These are phyloP conservation scores for Aphrocallistes beatrix DNA, from an alignment of 37 sponge, comb jelly and placozoan species.

Conservation along the genomic window DNA sequence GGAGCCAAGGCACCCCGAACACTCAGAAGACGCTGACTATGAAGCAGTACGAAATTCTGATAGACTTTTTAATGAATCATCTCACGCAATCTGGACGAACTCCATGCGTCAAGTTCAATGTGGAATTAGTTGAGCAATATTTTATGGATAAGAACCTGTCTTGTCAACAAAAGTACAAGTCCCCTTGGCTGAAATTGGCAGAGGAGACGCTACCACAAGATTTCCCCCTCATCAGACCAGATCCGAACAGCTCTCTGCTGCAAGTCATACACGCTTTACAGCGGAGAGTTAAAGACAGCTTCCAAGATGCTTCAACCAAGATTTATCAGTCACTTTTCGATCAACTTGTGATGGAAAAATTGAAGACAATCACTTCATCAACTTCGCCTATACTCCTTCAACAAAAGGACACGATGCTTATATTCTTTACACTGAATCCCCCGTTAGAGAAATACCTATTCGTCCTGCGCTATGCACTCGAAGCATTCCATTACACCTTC, in stretches of 20 bases:
- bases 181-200: background rate
- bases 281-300: background rate
- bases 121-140: constrained; percentile 7
- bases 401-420: background rate
- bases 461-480: background rate
- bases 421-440: background rate
- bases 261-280: background rate
- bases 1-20: background rate
- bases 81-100: background rate
- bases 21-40: background rate
- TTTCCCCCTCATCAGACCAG: background rate
- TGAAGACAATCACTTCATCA: background rate
- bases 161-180: background rate
- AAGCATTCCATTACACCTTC: background rate
- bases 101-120: background rate
- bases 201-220: background rate
- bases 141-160: background rate
- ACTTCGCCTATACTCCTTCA: background rate
- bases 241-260: background rate
- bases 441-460: background rate
- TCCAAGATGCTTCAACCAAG: background rate
- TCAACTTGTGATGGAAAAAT: background rate
- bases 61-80: background rate
- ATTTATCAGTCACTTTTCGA: background rate
- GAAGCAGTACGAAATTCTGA: background rate